These are phyloP conservation scores for Nesogale talazaci DNA, from an alignment of 2,113 vertebrate species.

Conservation along the genomic window DNA sequence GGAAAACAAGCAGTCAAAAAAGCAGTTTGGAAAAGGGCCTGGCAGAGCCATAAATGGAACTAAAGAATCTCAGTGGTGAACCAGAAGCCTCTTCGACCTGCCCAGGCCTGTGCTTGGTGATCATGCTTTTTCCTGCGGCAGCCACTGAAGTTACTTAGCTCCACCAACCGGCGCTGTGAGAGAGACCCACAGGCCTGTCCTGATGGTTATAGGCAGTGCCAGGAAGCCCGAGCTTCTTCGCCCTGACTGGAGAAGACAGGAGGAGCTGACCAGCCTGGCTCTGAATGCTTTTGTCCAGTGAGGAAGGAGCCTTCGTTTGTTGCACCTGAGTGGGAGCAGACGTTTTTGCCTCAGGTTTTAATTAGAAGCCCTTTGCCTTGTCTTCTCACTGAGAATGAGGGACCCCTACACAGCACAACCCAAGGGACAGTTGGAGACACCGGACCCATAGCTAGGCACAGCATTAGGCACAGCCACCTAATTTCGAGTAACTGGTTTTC, in stretches of 20 bases:
- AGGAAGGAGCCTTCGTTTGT: background rate
- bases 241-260: accelerated
- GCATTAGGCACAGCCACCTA: background rate
- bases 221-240: background rate
- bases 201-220: background rate
- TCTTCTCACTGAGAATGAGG: background rate
- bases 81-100: background rate
- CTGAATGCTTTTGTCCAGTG: background rate
- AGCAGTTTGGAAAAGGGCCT: background rate
- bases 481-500: background rate
- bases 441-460: background rate
- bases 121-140: background rate
- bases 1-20: background rate
- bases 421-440: background rate
- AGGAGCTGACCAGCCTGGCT: background rate
- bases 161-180: background rate
- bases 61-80: background rate
- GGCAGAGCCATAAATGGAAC: background rate
- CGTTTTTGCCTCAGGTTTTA: background rate
- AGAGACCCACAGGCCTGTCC: background rate
- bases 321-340: background rate
- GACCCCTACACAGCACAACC: background rate
- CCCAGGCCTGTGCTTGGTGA: background rate
- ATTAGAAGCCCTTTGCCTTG: background rate
- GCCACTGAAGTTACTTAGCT: background rate